Percentiles rank a stretch among this genome's conserved stretches.
These are phyloP conservation scores for Metalampra italica DNA, from an alignment of 2,888 invertebrate species.

Conservation along the genomic window DNA sequence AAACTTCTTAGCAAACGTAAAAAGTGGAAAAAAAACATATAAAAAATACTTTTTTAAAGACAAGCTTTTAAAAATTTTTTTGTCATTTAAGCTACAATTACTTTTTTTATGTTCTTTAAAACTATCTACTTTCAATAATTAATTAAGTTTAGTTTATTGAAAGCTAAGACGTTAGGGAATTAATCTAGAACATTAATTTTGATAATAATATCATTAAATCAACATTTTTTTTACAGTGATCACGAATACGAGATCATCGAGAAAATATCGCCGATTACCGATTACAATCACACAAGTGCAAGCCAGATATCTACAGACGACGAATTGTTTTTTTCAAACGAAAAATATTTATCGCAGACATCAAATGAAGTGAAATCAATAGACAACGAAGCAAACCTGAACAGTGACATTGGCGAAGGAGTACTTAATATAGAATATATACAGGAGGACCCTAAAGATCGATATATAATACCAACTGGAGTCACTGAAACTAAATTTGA, in stretches of 20 bases:
- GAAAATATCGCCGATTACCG: slow-evolving; percentile 77
- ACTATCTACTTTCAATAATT: no score
- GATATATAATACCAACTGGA: slow-evolving; percentile 79
- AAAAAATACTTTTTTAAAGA: no score
- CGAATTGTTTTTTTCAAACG: slow-evolving; percentile 71
- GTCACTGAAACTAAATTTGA: slow-evolving; percentile 81
- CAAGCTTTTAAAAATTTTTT: no score
- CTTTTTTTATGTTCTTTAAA: no score
- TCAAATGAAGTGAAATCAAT: slow-evolving; percentile 68
- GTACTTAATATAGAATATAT: slow-evolving; percentile 70
- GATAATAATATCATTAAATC: no score
- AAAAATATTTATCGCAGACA: slow-evolving; percentile 69
- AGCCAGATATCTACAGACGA: slow-evolving; percentile 67
- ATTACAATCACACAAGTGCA: slow-evolving; percentile 52
- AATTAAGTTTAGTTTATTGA: no score
- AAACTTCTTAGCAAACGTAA: no score
- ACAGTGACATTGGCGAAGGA: slow-evolving; percentile 41
- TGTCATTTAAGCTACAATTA: no score
- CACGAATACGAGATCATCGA: slow-evolving; percentile 96
- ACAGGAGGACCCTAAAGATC: slow-evolving; percentile 81
- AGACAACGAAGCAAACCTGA: slow-evolving; percentile 51
- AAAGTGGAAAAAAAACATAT: no score
- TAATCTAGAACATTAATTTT: no score
- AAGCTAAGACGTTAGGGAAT: no score
- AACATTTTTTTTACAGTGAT: slow-evolving; percentile 82